Conservation (phyloP, 2,797 vertebrate genomes). For the Alauda arvensis region DNA sequence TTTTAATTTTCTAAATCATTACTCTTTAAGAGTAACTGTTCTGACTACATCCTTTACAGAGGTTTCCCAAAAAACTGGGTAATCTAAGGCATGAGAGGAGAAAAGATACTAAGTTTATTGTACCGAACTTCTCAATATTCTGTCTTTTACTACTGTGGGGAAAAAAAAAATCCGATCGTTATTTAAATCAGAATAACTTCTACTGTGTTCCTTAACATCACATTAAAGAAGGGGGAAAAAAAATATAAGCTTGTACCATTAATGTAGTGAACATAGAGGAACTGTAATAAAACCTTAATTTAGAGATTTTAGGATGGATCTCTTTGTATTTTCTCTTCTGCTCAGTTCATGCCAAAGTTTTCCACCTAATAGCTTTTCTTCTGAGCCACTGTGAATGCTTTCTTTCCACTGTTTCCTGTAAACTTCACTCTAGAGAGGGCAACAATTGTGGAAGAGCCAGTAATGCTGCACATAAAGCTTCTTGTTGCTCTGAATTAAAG, state of each 20-base stretch:
- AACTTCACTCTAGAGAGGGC: background rate
- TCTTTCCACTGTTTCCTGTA: background rate
- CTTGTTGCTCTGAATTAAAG: background rate
- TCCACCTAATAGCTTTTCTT: background rate
- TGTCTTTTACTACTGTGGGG: background rate
- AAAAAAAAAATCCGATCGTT: background rate
- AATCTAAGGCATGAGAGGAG: background rate
- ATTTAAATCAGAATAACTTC: background rate
- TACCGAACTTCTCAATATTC: background rate
- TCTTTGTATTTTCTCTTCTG: background rate
- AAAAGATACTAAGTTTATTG: background rate
- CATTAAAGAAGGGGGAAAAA: background rate
- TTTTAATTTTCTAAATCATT: background rate
- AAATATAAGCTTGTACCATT: background rate
- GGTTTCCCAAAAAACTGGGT: background rate
- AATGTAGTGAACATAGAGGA: background rate
- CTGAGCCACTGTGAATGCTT: background rate
- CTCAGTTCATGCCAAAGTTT: background rate
- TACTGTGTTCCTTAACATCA: background rate
- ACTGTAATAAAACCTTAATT: background rate
- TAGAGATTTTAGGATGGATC: background rate
- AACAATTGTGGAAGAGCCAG: background rate
- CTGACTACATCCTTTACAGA: background rate
- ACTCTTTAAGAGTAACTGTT: background rate
- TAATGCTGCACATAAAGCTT: conserved; percentile 13